These are phyloP conservation scores for Molorchus minor DNA, from an alignment of 2,888 invertebrate species.

Conservation along the genomic window DNA sequence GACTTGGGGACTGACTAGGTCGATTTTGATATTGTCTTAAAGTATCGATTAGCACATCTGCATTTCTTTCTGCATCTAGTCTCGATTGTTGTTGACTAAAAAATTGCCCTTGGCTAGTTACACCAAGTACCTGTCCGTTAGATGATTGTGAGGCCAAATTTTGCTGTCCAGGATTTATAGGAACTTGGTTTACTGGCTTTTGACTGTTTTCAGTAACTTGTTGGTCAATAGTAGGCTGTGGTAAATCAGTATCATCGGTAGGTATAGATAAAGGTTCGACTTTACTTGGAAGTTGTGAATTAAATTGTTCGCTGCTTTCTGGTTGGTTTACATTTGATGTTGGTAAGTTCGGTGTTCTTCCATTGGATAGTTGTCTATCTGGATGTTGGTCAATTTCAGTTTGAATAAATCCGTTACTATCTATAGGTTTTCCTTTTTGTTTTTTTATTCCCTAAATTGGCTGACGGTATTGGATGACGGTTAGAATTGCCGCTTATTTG, in stretches of 20 bases:
- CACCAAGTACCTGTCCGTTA: not conserved
- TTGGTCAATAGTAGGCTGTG: slow-evolving; percentile 26
- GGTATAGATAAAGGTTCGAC: not conserved
- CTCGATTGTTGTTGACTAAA: slow-evolving; percentile 12
- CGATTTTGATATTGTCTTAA: slow-evolving; percentile 1
- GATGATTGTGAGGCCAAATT: not conserved
- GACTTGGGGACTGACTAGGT: not conserved
- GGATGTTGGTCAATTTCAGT: slow-evolving; percentile 30
- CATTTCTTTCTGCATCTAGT: slow-evolving; percentile 40
- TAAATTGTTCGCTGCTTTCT: not conserved
- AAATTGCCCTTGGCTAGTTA: slow-evolving; percentile 25
- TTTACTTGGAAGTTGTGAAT: not conserved
- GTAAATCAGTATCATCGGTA: slow-evolving; percentile 25
- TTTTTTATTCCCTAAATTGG: slow-evolving; percentile 9
- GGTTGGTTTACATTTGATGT: slow-evolving; percentile 13
- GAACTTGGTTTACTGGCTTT: not conserved
- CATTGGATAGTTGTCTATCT: not conserved
- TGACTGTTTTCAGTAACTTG: slow-evolving; percentile 1
- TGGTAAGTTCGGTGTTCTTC: not conserved
- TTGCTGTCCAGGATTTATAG: not conserved
- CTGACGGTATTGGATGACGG: slow-evolving; percentile 5
- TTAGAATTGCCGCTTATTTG: not conserved
- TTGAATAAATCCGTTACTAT: slow-evolving; percentile 19
- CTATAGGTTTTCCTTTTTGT: slow-evolving; percentile 12
- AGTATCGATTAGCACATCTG: slow-evolving; percentile 39